Percentiles rank a stretch among this genome's conserved stretches.
phyloP scores from a whole-genome alignment of 2,113 vertebrate genomes.

The Caracal caracal region DNA sequence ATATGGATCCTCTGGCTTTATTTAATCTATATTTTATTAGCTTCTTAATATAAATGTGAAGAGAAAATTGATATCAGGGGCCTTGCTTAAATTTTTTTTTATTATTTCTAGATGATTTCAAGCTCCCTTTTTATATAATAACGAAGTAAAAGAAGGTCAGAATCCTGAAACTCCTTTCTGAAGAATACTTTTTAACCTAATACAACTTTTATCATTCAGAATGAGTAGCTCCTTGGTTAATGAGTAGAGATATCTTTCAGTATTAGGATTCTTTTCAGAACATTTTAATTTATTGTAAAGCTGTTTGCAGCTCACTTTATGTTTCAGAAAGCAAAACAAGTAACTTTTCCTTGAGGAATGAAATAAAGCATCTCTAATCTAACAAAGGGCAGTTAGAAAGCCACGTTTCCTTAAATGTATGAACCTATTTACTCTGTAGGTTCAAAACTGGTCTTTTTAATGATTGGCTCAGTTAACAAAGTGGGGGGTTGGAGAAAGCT shows the following conservation, averaged over 20 bases:
- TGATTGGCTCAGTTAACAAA: conserved; percentile 74
- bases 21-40: conserved; percentile 70
- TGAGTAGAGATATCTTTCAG: conserved; percentile 32
- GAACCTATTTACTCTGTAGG: conserved; percentile 56
- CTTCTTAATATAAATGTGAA: conserved; percentile 70
- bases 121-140: conserved; percentile 51
- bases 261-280: conserved; percentile 39
- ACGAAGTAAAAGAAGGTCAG: conserved; percentile 40
- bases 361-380: conserved; percentile 23
- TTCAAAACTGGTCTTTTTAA: conserved; percentile 72
- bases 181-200: conserved; percentile 33
- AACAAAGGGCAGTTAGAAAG: conserved; percentile 51
- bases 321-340: conserved; percentile 49
- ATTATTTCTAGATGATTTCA: conserved; percentile 49
- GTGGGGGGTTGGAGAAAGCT: conserved; percentile 44
- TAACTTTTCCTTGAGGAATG: conserved; percentile 46
- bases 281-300: conserved; percentile 53
- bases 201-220: neutral
- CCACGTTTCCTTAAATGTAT: conserved; percentile 58
- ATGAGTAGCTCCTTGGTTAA: conserved; percentile 37
- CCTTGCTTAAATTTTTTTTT: neutral
- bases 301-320: neutral
- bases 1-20: conserved; percentile 56
- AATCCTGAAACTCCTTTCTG: conserved; percentile 27
- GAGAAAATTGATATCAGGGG: conserved; percentile 45